Evolutionary conservation across 2,797 vertebrate genomes (phyloP).

Genomic region (Sebastiscus albofasciatus): DNA sequence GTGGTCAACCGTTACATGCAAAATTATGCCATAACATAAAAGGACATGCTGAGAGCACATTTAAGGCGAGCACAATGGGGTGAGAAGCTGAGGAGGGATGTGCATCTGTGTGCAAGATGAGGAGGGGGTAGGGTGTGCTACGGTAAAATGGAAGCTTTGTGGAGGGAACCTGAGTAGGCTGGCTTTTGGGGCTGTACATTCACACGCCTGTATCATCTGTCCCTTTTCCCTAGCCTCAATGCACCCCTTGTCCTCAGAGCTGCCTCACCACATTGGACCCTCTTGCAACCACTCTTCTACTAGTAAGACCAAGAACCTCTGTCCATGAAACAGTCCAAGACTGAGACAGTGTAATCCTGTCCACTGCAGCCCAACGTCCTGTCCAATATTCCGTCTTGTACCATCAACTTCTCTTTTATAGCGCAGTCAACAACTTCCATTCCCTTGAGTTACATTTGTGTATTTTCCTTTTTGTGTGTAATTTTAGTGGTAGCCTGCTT

Average conservation of each 20-base stretch:
- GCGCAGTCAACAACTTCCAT: background rate
- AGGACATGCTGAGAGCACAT: slow-evolving; percentile 39
- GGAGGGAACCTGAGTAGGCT: slow-evolving; percentile 67
- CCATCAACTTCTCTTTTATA: slow-evolving; percentile 1
- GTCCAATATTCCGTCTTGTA: background rate
- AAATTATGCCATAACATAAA: slow-evolving; percentile 50
- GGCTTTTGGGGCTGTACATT: slow-evolving; percentile 63
- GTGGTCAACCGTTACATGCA: slow-evolving; percentile 32
- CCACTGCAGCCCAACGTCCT: background rate
- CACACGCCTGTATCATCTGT: slow-evolving; percentile 71
- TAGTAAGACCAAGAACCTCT: slow-evolving; percentile 28
- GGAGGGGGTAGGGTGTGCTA: slow-evolving; percentile 44
- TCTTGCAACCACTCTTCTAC: slow-evolving; percentile 20
- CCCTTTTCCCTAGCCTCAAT: slow-evolving; percentile 61
- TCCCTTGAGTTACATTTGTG: slow-evolving; percentile 1
- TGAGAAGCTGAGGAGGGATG: slow-evolving; percentile 18
- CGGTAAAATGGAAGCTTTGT: slow-evolving; percentile 76
- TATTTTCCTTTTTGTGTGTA: slow-evolving; percentile 30
- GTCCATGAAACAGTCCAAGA: background rate
- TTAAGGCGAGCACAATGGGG: slow-evolving; percentile 33
- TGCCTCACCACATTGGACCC: slow-evolving; percentile 31
- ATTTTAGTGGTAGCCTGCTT: slow-evolving; percentile 31
- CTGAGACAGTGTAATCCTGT: background rate
- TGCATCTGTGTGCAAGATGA: slow-evolving; percentile 63
- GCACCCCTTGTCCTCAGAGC: slow-evolving; percentile 66